These are phyloP conservation scores for Telenomus remus DNA, from an alignment of 1,140 invertebrate species.

Conservation along the genomic window DNA sequence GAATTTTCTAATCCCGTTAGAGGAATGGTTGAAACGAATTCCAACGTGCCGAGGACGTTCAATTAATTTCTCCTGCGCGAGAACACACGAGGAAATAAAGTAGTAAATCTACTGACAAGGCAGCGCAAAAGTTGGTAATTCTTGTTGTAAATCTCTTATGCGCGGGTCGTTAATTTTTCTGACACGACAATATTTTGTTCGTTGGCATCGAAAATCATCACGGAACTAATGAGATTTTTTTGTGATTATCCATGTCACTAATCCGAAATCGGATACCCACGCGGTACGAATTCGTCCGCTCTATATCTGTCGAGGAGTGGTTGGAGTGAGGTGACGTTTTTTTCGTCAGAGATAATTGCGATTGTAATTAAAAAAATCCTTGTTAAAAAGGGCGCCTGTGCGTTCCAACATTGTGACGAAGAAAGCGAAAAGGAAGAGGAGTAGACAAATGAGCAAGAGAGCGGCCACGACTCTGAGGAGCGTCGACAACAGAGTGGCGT, in stretches of 20 bases:
- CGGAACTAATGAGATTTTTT: too few species aligned
- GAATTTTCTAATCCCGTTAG: conserved; percentile 14
- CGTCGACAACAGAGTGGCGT: conserved; percentile 65
- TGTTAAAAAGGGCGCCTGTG: conserved; percentile 60
- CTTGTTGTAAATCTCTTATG: too few species aligned
- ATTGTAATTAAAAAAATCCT: conserved; percentile 74
- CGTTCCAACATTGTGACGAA: conserved; percentile 1
- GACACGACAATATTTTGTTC: too few species aligned
- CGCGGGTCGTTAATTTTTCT: too few species aligned
- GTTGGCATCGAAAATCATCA: too few species aligned
- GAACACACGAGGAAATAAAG: too few species aligned
- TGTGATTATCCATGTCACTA: too few species aligned
- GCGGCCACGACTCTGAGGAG: conserved; percentile 41
- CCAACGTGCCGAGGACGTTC: background rate
- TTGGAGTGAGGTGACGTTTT: conserved; percentile 63
- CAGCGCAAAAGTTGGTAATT: too few species aligned
- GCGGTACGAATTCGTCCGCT: too few species aligned
- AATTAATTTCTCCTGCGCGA: conserved; percentile 10
- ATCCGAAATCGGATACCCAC: too few species aligned
- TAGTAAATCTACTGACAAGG: too few species aligned
- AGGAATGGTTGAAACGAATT: conserved; percentile 3
- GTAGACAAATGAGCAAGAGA: conserved; percentile 56
- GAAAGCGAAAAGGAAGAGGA: conserved; percentile 36
- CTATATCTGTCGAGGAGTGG: conserved; percentile 45
- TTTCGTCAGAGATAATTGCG: conserved; percentile 67